Percentiles rank a stretch among this genome's conserved stretches.
phyloP scores from a whole-genome alignment of 2,888 invertebrate genomes.

The Drosophila koepferae region DNA sequence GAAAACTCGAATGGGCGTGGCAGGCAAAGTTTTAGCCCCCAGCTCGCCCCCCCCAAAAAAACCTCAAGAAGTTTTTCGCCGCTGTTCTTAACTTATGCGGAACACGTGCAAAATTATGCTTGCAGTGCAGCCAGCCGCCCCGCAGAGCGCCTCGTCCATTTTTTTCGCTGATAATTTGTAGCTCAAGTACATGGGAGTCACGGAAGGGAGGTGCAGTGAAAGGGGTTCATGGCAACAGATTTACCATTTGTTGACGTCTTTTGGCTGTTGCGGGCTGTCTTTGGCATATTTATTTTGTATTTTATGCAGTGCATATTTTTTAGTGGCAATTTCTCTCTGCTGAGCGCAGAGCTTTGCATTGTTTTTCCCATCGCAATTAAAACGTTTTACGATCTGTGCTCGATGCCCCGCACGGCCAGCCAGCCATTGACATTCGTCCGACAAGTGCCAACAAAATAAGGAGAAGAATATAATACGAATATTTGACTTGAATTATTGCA shows the following conservation, averaged over 20 bases:
- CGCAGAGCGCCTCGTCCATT: constrained; percentile 20
- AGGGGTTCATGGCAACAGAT: constrained; percentile 26
- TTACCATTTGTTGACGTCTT: constrained; percentile 36
- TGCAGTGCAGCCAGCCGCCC: constrained; percentile 39
- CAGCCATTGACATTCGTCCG: constrained; percentile 49
- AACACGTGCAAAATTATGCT: constrained; percentile 81
- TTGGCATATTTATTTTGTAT: constrained; percentile 38
- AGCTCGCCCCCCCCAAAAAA: background rate
- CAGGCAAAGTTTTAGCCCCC: constrained; percentile 45
- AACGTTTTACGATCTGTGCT: constrained; percentile 23
- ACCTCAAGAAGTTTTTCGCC: constrained; percentile 42
- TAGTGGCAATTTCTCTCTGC: constrained; percentile 32
- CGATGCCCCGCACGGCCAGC: background rate
- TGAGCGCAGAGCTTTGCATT: constrained; percentile 13
- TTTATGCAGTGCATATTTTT: constrained; percentile 49
- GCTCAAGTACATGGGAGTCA: background rate
- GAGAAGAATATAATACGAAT: background rate
- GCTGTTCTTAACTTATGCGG: constrained; percentile 71
- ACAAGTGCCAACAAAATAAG: constrained; percentile 41
- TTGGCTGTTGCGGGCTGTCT: constrained; percentile 8
- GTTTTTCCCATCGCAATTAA: constrained; percentile 46
- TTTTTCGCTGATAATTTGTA: constrained; percentile 51
- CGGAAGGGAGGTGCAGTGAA: background rate
- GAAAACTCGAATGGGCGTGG: constrained; percentile 11
- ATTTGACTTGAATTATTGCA: constrained; percentile 49